These are phyloP conservation scores for Pseudomugil gertrudae DNA, from an alignment of 2,797 vertebrate species.

Conservation along the genomic window DNA sequence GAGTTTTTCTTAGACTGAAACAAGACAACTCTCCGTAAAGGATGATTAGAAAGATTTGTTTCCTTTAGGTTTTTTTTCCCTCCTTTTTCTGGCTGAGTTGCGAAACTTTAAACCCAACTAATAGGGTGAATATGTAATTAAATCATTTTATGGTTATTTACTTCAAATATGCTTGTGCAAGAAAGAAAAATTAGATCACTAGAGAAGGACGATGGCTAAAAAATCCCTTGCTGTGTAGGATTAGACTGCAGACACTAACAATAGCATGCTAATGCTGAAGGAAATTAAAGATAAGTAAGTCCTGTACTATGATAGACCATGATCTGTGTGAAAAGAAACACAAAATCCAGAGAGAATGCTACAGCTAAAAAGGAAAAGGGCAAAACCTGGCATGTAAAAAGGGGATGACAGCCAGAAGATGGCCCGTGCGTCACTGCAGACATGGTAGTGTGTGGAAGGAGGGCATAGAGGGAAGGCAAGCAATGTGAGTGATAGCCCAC, in stretches of 20 bases:
- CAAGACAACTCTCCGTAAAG: constrained; percentile 8
- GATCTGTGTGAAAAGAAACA: constrained; percentile 56
- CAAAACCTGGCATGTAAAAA: constrained; percentile 58
- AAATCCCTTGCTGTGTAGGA: constrained; percentile 22
- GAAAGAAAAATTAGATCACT: constrained; percentile 9
- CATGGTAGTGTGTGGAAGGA: constrained; percentile 49
- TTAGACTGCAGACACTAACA: constrained; percentile 29
- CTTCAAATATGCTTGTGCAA: neutral
- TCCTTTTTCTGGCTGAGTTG: neutral
- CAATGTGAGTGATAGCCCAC: constrained; percentile 81
- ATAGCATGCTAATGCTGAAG: constrained; percentile 30
- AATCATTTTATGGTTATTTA: neutral
- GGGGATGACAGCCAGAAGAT: constrained; percentile 57
- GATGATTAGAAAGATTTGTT: neutral
- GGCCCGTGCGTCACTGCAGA: constrained; percentile 54
- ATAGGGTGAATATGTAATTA: neutral
- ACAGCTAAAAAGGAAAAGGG: constrained; percentile 44
- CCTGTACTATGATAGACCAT: constrained; percentile 26
- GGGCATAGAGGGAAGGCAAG: constrained; percentile 38
- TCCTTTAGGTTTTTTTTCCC: neutral
- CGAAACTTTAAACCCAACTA: neutral
- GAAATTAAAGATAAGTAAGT: constrained; percentile 51
- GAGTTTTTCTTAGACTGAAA: constrained; percentile 55
- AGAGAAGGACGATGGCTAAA: constrained; percentile 13
- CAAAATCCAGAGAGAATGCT: constrained; percentile 28